Base-by-base conservation (phyloP, 2,888 invertebrate genomes). In the Macrophya alboannulata region DNA sequence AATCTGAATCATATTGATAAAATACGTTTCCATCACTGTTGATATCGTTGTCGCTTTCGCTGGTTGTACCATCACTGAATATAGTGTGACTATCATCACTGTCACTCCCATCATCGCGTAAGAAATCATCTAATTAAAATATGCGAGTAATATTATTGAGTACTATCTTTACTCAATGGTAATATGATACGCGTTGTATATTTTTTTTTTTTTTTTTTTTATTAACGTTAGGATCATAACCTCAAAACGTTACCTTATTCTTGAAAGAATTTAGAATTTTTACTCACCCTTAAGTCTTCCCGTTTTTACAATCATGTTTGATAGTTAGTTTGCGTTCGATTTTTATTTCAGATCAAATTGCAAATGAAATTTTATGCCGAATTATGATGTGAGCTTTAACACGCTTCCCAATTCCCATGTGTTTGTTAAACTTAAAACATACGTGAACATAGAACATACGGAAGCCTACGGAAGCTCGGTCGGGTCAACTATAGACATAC, bases 1-100 rank as follows among this genome's bases (percentile, higher is more conserved):
- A 77, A 72, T 87, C 87, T 6, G 88, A 87, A 37, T 87, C 87
- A 4, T 87, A 86, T 0, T 86, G 84, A 68, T 25, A 37, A 8
- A 37, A 25, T 68, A 12, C 15, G 37, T 68, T 12, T 31, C 31
- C 68, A 31, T 87, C 87, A 1, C 81, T 77, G 17, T 85, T 84
- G 15, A 72, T 82, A 79, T 86, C 87, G 4, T 86, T 86, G 68
- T 87, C 87, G 12, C 87, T 87, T 8, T 82, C 86, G 43, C 48
- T 65, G 59, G 86, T 86, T 48, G 85, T 86, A 85, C 79, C 84
- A 48, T 88, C 87, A 59, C 85, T 86, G 9, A 65, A 45, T 71
- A 62, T 81, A 25, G 77, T 51, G 1, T 86, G 85, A 74, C 68
- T 82, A 55, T 86, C 86, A 51, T 74, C 86, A 48, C 85, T 71